Evolutionary conservation across 2,113 vertebrate genomes (phyloP).

Genomic region (Nothoprocta perdicaria): DNA sequence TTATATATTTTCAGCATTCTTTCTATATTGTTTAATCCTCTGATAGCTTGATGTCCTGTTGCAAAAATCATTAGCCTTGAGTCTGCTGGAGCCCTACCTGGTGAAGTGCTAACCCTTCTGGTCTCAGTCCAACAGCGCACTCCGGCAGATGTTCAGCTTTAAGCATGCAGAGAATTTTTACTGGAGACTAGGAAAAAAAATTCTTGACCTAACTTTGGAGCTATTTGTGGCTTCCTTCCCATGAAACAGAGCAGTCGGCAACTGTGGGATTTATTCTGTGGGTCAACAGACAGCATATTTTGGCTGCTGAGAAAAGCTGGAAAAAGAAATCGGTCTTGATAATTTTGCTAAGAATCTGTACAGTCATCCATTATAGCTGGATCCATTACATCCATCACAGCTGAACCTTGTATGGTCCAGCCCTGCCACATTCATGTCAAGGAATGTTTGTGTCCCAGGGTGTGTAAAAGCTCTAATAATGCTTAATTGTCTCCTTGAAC

Average conservation of each 20-base stretch:
- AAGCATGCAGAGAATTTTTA: constrained; percentile 51
- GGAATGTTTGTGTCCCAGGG: not conserved
- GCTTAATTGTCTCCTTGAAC: not conserved
- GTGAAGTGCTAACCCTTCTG: constrained; percentile 40
- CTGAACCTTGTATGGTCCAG: not conserved
- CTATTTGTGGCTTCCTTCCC: constrained; percentile 33
- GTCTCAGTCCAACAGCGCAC: constrained; percentile 46
- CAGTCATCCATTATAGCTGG: not conserved
- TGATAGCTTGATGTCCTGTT: constrained; percentile 23
- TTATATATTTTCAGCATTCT: constrained; percentile 20
- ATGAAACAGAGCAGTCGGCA: not conserved
- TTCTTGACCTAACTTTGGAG: constrained; percentile 5
- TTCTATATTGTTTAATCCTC: constrained; percentile 31
- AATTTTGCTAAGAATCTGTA: not conserved
- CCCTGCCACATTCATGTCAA: not conserved
- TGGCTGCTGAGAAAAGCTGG: not conserved
- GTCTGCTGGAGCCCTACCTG: constrained; percentile 11
- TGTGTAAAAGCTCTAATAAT: not conserved
- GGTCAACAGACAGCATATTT: not conserved
- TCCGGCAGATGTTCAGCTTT: constrained; percentile 57
- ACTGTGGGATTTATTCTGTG: not conserved
- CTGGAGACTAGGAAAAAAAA: not conserved
- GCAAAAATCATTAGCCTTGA: constrained; percentile 43
- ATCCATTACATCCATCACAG: too few species aligned
- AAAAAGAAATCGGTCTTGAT: not conserved